Conservation (phyloP, 1,140 invertebrate species). For the Papilio xuthus region DNA sequence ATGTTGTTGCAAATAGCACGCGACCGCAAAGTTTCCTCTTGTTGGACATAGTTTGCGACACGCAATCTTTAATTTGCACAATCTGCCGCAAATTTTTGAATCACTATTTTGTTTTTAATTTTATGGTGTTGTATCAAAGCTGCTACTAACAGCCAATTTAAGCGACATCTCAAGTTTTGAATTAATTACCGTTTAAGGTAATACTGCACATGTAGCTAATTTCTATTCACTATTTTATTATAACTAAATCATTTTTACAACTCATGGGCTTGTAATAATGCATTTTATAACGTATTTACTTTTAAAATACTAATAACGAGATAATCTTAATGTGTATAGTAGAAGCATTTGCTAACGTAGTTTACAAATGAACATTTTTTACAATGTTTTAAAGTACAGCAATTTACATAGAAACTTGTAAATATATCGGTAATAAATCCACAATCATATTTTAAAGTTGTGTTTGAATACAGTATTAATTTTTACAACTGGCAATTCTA, state of each 20-base stretch:
- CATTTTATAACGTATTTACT: background rate
- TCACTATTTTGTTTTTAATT: background rate
- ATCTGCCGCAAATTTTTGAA: background rate
- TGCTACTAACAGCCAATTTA: background rate
- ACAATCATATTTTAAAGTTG: background rate
- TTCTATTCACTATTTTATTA: background rate
- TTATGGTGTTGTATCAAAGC: background rate
- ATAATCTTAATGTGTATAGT: too few species aligned
- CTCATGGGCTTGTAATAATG: background rate
- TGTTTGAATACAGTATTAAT: background rate
- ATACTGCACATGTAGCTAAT: background rate
- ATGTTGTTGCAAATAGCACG: slow-evolving; percentile 18
- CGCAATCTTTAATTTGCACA: slow-evolving; percentile 14
- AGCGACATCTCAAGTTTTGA: background rate
- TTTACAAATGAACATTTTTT: too few species aligned
- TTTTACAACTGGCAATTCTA: slow-evolving; percentile 8
- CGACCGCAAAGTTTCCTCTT: slow-evolving; percentile 14
- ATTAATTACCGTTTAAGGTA: background rate
- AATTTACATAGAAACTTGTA: too few species aligned
- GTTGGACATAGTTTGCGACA: slow-evolving; percentile 9
- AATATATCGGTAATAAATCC: too few species aligned
- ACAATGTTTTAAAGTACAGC: too few species aligned
- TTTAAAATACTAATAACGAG: too few species aligned
- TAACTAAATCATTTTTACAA: background rate
- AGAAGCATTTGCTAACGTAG: too few species aligned